Base-by-base conservation (phyloP, 2,888 invertebrate genomes). In the Erannis defoliaria region DNA sequence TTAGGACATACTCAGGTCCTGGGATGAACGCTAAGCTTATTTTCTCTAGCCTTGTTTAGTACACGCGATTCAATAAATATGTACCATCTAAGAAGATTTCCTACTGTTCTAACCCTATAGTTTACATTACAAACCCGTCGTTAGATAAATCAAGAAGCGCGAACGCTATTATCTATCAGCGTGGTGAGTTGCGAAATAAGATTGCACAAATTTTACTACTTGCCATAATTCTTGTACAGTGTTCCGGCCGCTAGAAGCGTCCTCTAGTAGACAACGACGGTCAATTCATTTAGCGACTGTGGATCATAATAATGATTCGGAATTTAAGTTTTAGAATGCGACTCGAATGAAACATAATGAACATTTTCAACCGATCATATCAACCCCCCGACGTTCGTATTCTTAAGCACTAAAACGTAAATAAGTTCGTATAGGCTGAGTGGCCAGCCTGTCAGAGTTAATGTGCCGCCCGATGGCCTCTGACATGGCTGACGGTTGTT, bases 201-300 rank as follows among this genome's bases (percentile, higher is more conserved):
- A 57, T 63, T 55, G 55, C 53, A 60, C 57, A 58, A 50, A 58
- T 67, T 64, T 67, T 57, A 65, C 46, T 61, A 55, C 31, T 29
- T 21, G 33, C 29, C 55, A 62, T 64, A 64, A 56, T 46, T 62
- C 53, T 55, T 46, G 33, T 45, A 14, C 26, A 46, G 48, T 43
- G 55, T 56, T 53, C 62, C 50, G 40, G 57, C 50, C 42, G 31
- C 54, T 21, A 45, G 48, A 12, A 31, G 29, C 3, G 38, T 38
- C 38, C 38, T 18, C 18, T 18, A 6, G 18, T 38, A 19, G 18
- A 18, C 9, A 37, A 37, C 14, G n/a, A 21, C 21, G 19, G 40
- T 19, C 38, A 3, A 2, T 2, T 31, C 31, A 31, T 31, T 1
- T 9, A n/a, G n/a, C 29, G 29, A 9, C 5, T 9, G 8, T 29